Evolutionary conservation across 2,113 vertebrate species (phyloP).

Genomic region (Vulpes vulpes): DNA sequence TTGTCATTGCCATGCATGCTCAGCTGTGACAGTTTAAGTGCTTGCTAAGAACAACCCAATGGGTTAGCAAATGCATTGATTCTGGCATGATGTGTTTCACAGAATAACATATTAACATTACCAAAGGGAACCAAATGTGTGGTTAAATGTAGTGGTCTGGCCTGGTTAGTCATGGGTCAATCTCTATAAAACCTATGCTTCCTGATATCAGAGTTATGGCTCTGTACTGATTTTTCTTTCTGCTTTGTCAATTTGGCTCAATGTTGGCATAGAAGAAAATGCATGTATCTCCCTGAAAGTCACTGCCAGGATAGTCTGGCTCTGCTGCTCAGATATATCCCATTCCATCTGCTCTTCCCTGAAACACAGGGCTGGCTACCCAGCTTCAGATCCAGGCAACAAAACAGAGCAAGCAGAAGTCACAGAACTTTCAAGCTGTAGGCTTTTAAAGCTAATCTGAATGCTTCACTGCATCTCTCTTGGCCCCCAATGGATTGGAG

Average conservation of each 20-base stretch:
- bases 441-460: background rate
- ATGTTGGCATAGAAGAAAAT: slow-evolving; percentile 38
- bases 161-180: background rate
- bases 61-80: background rate
- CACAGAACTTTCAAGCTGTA: background rate
- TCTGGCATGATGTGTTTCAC: background rate
- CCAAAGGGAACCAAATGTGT: background rate
- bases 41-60: slow-evolving; percentile 4
- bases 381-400: slow-evolving; percentile 40
- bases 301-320: slow-evolving; percentile 67
- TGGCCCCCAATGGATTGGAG: background rate
- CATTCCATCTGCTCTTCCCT: slow-evolving; percentile 53
- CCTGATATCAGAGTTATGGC: background rate
- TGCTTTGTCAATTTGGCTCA: slow-evolving; percentile 56
- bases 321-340: slow-evolving; percentile 28
- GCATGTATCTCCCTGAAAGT: slow-evolving; percentile 45
- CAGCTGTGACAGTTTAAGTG: slow-evolving; percentile 22
- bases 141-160: background rate
- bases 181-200: slow-evolving; percentile 32
- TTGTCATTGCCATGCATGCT: background rate
- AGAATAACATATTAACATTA: background rate
- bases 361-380: slow-evolving; percentile 54
- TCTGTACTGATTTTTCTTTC: background rate
- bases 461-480: background rate
- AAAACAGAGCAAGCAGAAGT: slow-evolving; percentile 61